Conservation (phyloP, 2,888 invertebrate species). For the Pinctada fucata region DNA sequence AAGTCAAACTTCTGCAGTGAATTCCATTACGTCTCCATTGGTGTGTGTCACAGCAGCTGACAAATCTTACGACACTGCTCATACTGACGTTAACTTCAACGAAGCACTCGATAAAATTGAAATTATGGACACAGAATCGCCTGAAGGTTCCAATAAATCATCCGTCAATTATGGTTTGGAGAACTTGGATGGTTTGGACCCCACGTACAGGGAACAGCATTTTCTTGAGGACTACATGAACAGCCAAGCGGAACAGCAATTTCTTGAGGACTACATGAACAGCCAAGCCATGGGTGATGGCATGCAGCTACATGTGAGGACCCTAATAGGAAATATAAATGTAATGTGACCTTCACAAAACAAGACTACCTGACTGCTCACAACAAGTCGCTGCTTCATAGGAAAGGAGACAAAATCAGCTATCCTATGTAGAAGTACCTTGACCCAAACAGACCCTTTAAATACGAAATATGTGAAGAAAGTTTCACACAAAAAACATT, state of each 20-base stretch:
- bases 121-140: constrained; percentile 21
- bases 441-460: constrained; percentile 94
- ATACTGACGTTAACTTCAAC: constrained; percentile 41
- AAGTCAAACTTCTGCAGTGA: constrained; percentile 13
- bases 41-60: constrained; percentile 27
- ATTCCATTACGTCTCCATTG: constrained; percentile 14
- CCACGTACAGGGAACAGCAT: constrained; percentile 84
- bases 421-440: constrained; percentile 81
- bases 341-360: constrained; percentile 93
- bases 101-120: constrained; percentile 33
- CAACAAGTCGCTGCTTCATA: constrained; percentile 92
- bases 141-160: constrained; percentile 19
- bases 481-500: constrained; percentile 95
- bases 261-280: too few relatives aligned
- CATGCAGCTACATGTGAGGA: constrained; percentile 85
- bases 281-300: constrained; percentile 88
- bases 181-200: constrained; percentile 39
- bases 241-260: constrained; percentile 80
- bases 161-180: constrained; percentile 27
- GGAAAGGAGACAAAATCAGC: constrained; percentile 87
- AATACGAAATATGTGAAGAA: constrained; percentile 97
- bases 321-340: constrained; percentile 92
- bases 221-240: constrained; percentile 93
- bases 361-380: constrained; percentile 93
- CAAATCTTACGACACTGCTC: constrained; percentile 29